Conservation (phyloP, 2,797 vertebrate species). For the Tachyglossus aculeatus region DNA sequence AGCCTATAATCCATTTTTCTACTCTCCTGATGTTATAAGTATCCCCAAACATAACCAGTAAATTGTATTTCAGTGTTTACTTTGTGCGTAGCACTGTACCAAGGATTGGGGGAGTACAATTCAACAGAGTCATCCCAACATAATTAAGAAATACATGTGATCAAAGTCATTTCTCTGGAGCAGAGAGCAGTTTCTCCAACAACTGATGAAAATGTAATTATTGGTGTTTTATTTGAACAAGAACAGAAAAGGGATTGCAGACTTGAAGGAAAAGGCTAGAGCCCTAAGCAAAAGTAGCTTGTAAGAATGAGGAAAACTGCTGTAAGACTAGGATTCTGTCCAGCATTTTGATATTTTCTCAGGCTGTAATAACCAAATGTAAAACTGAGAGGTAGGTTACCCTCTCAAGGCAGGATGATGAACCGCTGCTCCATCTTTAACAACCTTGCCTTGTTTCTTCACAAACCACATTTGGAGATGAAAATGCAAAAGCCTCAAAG, state of each 20-base stretch:
- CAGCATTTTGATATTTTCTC: neutral
- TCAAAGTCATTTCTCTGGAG: neutral
- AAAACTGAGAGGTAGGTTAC: neutral
- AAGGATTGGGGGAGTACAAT: too few species aligned
- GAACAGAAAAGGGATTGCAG: neutral
- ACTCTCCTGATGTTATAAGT: neutral
- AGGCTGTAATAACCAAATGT: neutral
- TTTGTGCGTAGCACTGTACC: too few species aligned
- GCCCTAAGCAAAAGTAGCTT: neutral
- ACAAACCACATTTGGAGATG: neutral
- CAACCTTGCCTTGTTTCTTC: neutral
- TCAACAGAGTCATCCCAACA: too few species aligned
- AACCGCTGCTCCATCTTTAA: neutral
- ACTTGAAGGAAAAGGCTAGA: neutral
- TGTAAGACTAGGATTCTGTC: conserved; percentile 3
- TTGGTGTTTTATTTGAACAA: neutral
- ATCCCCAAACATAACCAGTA: too few species aligned
- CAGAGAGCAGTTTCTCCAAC: neutral
- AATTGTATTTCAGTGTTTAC: too few species aligned
- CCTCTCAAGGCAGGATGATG: neutral
- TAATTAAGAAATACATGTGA: neutral
- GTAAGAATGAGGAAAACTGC: neutral
- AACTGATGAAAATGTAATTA: neutral
- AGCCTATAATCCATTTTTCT: neutral
- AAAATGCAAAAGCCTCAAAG: neutral